Percentiles rank a stretch among this genome's conserved stretches.
Conservation (phyloP, 92 coral and sea anemone species). For the Porites lobata region DNA sequence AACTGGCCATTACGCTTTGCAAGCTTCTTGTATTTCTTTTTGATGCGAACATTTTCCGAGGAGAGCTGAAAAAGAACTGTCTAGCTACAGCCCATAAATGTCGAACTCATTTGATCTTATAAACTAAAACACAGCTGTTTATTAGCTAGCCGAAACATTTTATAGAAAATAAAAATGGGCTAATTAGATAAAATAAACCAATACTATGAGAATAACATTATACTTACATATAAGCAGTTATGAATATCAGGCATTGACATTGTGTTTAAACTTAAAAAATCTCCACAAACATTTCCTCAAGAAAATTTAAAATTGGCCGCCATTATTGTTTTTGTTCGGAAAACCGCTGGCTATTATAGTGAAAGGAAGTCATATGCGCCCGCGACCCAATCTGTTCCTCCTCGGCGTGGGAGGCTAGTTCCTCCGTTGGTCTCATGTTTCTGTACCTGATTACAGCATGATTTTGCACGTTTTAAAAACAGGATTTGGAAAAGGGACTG, state of each 20-base stretch:
- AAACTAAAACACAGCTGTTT: no score
- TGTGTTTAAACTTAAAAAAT: not conserved
- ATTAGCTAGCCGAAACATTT: not conserved
- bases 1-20: slow-evolving; percentile 70
- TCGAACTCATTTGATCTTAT: no score
- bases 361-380: not conserved
- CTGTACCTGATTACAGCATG: not conserved
- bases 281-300: not conserved
- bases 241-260: slow-evolving; percentile 85
- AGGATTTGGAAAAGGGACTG: not conserved
- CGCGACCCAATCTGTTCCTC: no score
- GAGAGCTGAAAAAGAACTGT: slow-evolving; percentile 65
- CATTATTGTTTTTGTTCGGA: not conserved
- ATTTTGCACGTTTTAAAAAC: slow-evolving; percentile 21
- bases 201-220: not conserved
- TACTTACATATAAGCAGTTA: slow-evolving; percentile 84
- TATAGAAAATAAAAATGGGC: not conserved
- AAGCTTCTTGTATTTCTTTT: slow-evolving; percentile 86
- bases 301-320: slow-evolving; percentile 37
- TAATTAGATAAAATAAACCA: not conserved
- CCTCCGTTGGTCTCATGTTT: not conserved
- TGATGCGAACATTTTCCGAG: slow-evolving; percentile 88
- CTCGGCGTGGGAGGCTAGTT: no score
- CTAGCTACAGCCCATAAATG: not conserved
- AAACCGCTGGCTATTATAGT: slow-evolving; percentile 23